These are phyloP conservation scores for Psilopsiagon aurifrons DNA, from an alignment of 2,113 vertebrate genomes.

Conservation along the genomic window DNA sequence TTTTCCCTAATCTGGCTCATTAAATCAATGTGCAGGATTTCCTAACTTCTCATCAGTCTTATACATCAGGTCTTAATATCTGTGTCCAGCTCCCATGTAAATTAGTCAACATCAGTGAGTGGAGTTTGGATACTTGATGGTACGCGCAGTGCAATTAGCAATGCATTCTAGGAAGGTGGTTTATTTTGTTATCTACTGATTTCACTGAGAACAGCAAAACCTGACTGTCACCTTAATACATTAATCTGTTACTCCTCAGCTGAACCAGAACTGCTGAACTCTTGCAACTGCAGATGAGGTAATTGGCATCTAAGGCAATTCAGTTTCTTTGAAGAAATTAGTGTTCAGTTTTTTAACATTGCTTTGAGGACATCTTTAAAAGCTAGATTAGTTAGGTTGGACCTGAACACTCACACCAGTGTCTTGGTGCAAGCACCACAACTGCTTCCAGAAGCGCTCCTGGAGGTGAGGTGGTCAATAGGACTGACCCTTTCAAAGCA, in stretches of 20 bases:
- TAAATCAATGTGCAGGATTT: neutral
- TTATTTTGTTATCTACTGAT: neutral
- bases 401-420: neutral
- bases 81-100: neutral
- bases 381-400: neutral
- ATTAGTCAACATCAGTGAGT: neutral
- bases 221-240: neutral
- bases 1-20: neutral
- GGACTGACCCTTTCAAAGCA: neutral
- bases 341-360: neutral
- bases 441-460: rapidly evolving
- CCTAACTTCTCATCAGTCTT: neutral
- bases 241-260: neutral
- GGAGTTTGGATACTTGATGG: neutral
- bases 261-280: neutral
- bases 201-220: neutral
- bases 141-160: neutral
- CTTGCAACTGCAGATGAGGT: neutral
- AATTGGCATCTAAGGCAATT: neutral
- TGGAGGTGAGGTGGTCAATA: neutral
- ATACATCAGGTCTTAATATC: neutral
- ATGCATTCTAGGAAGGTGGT: neutral
- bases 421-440: neutral
- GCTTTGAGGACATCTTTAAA: neutral
- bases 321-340: neutral